These are phyloP conservation scores for Trachelus troglodyta DNA, from an alignment of 2,888 invertebrate species.

Conservation along the genomic window DNA sequence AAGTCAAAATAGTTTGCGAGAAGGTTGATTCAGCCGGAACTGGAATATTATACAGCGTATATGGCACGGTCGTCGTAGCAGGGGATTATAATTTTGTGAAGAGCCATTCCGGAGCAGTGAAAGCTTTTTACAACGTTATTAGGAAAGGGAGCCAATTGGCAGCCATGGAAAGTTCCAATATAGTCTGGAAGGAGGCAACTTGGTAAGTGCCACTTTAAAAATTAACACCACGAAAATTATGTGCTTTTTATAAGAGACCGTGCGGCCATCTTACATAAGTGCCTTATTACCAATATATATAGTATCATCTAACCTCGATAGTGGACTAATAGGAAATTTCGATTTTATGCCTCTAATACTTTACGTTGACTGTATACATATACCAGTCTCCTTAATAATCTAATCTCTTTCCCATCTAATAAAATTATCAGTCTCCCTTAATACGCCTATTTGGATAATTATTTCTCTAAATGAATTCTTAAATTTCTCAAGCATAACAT, in stretches of 20 bases:
- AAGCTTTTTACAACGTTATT: slow-evolving; percentile 37
- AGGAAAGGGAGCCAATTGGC: slow-evolving; percentile 17
- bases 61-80: not conserved
- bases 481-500: not conserved
- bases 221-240: slow-evolving; percentile 49
- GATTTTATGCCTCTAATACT: not conserved
- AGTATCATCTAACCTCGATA: not conserved
- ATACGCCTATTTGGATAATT: not conserved
- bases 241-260: slow-evolving; percentile 31
- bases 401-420: not conserved
- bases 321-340: not conserved
- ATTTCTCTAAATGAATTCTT: not conserved
- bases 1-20: not conserved
- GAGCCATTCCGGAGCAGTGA: slow-evolving; percentile 31
- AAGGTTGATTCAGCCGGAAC: not conserved
- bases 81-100: slow-evolving; percentile 37
- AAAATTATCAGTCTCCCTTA: not conserved
- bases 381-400: not conserved
- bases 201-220: slow-evolving; percentile 46
- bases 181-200: slow-evolving; percentile 8
- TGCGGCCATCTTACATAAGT: not conserved
- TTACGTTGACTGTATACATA: not conserved
- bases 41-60: not conserved
- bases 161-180: slow-evolving; percentile 1
- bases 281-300: not conserved